Percentiles rank a stretch among this genome's conserved stretches.
Evolutionary conservation across 2,113 vertebrate species (phyloP).

Genomic region (Odobenus rosmarus): DNA sequence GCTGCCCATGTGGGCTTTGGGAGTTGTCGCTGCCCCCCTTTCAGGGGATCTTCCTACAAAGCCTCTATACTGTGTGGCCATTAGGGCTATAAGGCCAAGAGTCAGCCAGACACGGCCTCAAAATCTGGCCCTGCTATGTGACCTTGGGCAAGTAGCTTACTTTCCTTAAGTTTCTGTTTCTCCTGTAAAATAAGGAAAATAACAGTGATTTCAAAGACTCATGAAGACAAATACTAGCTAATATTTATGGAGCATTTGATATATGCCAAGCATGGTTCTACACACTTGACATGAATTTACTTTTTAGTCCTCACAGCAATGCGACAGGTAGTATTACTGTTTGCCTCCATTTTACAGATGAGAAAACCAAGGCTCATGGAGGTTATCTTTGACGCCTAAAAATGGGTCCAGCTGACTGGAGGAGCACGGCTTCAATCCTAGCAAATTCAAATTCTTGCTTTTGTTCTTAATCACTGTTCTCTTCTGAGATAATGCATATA

Average conservation of each 20-base stretch:
- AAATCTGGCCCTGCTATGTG: neutral
- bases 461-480: too few species aligned
- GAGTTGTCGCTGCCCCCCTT: neutral
- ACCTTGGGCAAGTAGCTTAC: neutral
- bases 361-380: neutral
- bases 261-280: neutral
- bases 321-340: neutral
- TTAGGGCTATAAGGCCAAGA: neutral
- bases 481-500: neutral
- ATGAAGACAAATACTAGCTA: neutral
- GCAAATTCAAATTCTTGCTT: neutral
- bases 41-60: neutral
- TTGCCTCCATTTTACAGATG: neutral
- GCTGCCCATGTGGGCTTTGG: neutral
- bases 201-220: neutral
- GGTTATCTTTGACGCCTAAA: neutral
- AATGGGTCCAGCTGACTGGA: neutral
- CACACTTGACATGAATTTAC: rapidly evolving
- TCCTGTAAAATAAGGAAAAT: neutral
- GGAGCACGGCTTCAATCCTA: neutral
- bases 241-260: neutral
- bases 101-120: neutral
- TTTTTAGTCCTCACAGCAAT: neutral
- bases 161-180: neutral
- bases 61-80: neutral